A percentile compares a stretch with the other conserved stretches of the same genome.
phyloP scores from a whole-genome alignment of 2,113 vertebrate genomes.

The Albula glossodonta region DNA sequence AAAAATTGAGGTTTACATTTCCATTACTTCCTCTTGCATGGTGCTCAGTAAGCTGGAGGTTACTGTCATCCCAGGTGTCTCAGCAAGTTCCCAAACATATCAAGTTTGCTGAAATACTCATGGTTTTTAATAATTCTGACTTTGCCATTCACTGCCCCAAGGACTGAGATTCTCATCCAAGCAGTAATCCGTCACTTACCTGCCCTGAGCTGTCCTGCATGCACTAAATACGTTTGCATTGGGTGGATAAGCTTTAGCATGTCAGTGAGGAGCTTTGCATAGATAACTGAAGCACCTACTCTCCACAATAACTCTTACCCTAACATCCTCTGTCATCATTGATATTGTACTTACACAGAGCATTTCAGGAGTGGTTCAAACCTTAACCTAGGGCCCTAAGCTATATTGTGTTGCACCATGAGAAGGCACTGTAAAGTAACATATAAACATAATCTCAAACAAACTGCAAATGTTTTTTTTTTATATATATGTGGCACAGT shows the following conservation, averaged over 20 bases:
- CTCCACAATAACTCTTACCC: too few species aligned
- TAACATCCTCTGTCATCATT: too few species aligned
- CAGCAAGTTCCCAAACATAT: neutral
- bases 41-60: neutral
- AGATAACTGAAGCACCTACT: neutral
- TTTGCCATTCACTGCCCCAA: neutral
- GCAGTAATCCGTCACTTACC: neutral
- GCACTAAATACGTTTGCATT: neutral
- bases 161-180: conserved; percentile 3
- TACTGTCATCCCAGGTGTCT: neutral
- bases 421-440: too few species aligned
- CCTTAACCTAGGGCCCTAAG: too few species aligned
- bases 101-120: neutral
- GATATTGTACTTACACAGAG: too few species aligned
- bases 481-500: too few species aligned
- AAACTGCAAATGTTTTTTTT: too few species aligned
- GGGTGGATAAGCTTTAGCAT: neutral
- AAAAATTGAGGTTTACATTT: neutral
- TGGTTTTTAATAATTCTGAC: neutral
- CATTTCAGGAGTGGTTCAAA: too few species aligned
- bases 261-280: neutral
- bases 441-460: too few species aligned
- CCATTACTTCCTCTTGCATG: neutral
- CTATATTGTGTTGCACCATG: too few species aligned
- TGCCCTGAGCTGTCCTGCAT: neutral